phyloP scores from a whole-genome alignment of 2,888 invertebrate species.

The Neoscelio sp. region DNA sequence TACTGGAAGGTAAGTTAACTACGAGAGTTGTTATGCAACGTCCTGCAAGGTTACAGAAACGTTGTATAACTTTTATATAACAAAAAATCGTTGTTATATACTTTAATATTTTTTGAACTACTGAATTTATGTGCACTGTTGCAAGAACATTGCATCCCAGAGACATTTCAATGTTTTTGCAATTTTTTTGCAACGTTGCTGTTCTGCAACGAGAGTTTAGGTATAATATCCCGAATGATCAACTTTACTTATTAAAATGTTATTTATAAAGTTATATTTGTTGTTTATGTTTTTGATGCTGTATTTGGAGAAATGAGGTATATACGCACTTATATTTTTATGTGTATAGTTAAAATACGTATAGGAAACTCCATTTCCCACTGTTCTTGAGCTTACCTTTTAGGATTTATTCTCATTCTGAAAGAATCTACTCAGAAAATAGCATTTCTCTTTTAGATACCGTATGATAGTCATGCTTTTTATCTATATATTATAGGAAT shows the following conservation, averaged over 20 bases:
- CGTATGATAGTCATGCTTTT: not conserved
- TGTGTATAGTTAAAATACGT: too few relatives aligned
- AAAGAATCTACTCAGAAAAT: not conserved
- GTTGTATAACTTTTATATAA: too few relatives aligned
- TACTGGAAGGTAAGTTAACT: too few relatives aligned
- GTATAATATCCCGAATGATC: constrained; percentile 9
- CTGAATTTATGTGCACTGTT: too few relatives aligned
- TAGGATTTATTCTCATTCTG: not conserved
- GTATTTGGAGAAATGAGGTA: too few relatives aligned
- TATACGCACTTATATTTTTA: too few relatives aligned
- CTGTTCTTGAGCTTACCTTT: not conserved
- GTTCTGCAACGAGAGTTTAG: constrained; percentile 15
- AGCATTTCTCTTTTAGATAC: not conserved
- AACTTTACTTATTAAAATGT: constrained; percentile 40
- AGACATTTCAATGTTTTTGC: constrained; percentile 32
- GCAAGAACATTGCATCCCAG: too few relatives aligned
- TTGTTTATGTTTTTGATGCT: not conserved
- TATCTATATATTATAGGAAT: not conserved
- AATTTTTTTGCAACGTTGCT: constrained; percentile 25
- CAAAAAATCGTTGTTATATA: too few relatives aligned
- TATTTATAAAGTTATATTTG: constrained; percentile 14
- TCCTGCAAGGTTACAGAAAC: too few relatives aligned
- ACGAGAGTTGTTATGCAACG: too few relatives aligned
- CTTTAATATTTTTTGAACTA: too few relatives aligned
- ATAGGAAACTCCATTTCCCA: not conserved